These are phyloP conservation scores for Sarcophaga peregrina DNA, from an alignment of 1,140 invertebrate genomes.

Conservation along the genomic window DNA sequence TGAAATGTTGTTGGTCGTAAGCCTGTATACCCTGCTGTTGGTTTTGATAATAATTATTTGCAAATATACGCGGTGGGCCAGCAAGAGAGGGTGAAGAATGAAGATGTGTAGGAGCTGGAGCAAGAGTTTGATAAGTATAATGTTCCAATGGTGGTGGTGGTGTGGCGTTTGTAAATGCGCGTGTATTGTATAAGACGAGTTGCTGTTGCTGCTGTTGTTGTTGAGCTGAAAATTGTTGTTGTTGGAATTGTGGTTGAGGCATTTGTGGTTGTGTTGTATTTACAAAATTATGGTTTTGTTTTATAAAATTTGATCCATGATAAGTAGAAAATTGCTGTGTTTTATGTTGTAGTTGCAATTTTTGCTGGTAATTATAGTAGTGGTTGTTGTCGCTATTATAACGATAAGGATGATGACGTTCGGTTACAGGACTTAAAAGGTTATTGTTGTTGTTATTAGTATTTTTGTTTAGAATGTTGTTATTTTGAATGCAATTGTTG, in stretches of 20 bases:
- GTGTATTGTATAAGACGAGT: not conserved
- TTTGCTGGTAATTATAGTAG: conserved; percentile 1
- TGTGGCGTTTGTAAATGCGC: too few species aligned
- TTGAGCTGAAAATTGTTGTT: conserved; percentile 25
- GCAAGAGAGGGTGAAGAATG: too few species aligned
- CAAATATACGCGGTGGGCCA: not conserved
- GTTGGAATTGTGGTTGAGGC: not conserved
- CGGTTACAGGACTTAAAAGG: not conserved
- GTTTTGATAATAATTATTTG: conserved; percentile 4
- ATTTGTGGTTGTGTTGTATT: not conserved
- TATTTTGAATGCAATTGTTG: too few species aligned
- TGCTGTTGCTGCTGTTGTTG: not conserved
- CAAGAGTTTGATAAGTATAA: not conserved
- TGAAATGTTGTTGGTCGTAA: not conserved
- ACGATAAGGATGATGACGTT: conserved; percentile 41
- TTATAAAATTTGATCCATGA: not conserved
- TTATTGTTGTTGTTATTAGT: conserved; percentile 38
- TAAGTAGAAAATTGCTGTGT: not conserved
- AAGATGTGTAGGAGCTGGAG: not conserved
- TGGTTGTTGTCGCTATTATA: not conserved
- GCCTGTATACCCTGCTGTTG: not conserved
- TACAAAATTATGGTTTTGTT: not conserved
- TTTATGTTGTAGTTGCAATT: not conserved
- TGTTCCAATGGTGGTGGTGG: not conserved
- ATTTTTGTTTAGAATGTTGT: not conserved